Evolutionary conservation across 2,113 vertebrate genomes (phyloP).

Genomic region (Catharus bicknelli): DNA sequence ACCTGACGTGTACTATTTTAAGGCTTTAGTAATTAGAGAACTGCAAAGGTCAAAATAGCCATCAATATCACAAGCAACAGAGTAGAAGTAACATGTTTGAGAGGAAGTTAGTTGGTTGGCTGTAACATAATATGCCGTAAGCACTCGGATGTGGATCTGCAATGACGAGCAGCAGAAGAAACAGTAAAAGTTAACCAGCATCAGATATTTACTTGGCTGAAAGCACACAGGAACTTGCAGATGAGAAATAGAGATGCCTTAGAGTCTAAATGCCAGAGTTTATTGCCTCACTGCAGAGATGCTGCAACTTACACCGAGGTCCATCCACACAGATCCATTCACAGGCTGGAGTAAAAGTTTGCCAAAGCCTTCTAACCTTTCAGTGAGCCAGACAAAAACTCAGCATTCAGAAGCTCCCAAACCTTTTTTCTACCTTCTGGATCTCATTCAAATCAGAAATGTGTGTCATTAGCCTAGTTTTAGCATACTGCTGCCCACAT

Average conservation of each 20-base stretch:
- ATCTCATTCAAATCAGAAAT: not conserved
- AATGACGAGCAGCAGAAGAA: not conserved
- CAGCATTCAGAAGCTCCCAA: not conserved
- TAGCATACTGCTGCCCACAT: not conserved
- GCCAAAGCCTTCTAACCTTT: not conserved
- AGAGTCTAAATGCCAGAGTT: not conserved
- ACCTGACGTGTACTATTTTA: constrained; percentile 60
- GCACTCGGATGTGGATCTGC: not conserved
- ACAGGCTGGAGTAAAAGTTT: constrained; percentile 8
- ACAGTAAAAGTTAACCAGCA: not conserved
- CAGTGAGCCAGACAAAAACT: not conserved
- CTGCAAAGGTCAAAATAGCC: constrained; percentile 64
- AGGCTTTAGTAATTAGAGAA: constrained; percentile 61
- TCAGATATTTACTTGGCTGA: not conserved
- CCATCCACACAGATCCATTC: not conserved
- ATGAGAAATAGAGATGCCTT: not conserved
- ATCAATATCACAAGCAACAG: constrained; percentile 66
- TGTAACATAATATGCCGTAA: constrained; percentile 33
- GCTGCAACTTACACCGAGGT: not conserved
- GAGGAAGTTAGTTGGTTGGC: constrained; percentile 57
- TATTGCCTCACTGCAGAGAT: not conserved
- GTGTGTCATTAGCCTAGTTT: not conserved
- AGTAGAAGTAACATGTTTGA: constrained; percentile 65
- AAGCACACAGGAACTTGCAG: not conserved
- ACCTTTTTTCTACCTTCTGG: not conserved